Evolutionary conservation across 2,888 invertebrate genomes (phyloP), one percentile per base, ranked within the genome.

Genomic region (Spicauda simplicius): DNA sequence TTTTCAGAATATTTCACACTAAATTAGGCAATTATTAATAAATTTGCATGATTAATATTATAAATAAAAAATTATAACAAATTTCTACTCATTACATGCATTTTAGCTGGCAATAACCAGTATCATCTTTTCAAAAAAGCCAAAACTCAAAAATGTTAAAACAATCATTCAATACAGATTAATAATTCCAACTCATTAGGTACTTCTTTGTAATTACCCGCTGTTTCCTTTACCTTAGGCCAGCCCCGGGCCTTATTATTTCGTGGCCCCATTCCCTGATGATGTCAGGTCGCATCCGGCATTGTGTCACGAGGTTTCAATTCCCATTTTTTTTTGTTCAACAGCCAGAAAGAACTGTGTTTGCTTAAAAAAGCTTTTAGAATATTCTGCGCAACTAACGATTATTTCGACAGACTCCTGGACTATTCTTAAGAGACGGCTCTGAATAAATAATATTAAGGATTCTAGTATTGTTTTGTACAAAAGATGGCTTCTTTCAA

Each of bases 241-340:
- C 86, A 77, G 67, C 18, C 45, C 70, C 74, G 66, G 80, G 90
- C 87, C 90, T 91, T 92, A 91, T 92, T 92, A 92, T 92, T 91
- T 90, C 90, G 88, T 91, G 90, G 86, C 88, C 91, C 84, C 90
- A 88, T 91, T 91, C 89, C 86, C 83, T 91, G 91, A 91, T 91
- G 91, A 92, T 88, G 91, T 92, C 91, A 90, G 91, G 88, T 87
- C 88, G 85, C 81, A 88, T 90, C 90, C 90, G 85, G 80, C 84
- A 91, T 92, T 91, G 91, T 92, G 89, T 85, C 87, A 85, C 81
- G 80, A 84, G 86, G 85, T 89, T 91, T 90, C 91, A 91, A 91
- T 91, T 84, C 86, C 82, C 80, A 82, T 85, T 84, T 85, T 82
- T 85, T 85, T 85, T 84, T 77, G 76, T 78, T 78, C 76, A 77